Conservation (phyloP, 2,888 invertebrate species). For the Rhingia campestris region DNA sequence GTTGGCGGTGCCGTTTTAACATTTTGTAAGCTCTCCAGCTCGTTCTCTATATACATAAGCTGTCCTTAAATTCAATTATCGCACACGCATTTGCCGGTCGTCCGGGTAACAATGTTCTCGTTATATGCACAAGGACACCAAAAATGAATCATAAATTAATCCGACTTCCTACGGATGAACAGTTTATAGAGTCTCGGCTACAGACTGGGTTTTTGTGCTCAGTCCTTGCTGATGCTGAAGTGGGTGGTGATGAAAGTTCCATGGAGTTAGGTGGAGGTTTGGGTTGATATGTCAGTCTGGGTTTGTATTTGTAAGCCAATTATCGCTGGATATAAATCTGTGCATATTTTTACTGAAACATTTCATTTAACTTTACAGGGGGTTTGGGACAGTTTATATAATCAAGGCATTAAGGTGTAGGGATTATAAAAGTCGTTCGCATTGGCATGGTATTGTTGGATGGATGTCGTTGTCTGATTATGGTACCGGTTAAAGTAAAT, state of each 20-base stretch:
- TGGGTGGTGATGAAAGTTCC: neutral
- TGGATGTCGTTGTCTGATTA: too few relatives aligned
- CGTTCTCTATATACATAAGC: neutral
- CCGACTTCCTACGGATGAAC: constrained; percentile 80
- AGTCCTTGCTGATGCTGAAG: neutral
- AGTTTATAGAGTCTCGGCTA: constrained; percentile 73
- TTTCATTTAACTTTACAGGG: neutral
- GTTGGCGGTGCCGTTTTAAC: constrained; percentile 5
- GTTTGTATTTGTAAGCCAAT: constrained; percentile 16
- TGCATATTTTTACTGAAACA: neutral
- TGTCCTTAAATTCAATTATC: constrained; percentile 47
- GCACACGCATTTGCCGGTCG: constrained; percentile 42
- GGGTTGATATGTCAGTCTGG: neutral
- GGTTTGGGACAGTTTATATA: neutral
- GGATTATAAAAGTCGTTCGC: neutral
- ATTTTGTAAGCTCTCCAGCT: constrained; percentile 22
- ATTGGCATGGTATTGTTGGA: neutral
- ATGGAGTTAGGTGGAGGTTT: neutral
- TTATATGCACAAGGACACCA: constrained; percentile 27
- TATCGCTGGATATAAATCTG: neutral
- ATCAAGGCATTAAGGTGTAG: too few relatives aligned
- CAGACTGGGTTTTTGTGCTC: neutral
- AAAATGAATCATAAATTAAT: constrained; percentile 80
- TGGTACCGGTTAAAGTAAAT: too few relatives aligned
- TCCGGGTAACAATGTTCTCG: constrained; percentile 23